These are phyloP conservation scores for Synodontis membranacea DNA, from an alignment of 2,113 vertebrate species.

Conservation along the genomic window DNA sequence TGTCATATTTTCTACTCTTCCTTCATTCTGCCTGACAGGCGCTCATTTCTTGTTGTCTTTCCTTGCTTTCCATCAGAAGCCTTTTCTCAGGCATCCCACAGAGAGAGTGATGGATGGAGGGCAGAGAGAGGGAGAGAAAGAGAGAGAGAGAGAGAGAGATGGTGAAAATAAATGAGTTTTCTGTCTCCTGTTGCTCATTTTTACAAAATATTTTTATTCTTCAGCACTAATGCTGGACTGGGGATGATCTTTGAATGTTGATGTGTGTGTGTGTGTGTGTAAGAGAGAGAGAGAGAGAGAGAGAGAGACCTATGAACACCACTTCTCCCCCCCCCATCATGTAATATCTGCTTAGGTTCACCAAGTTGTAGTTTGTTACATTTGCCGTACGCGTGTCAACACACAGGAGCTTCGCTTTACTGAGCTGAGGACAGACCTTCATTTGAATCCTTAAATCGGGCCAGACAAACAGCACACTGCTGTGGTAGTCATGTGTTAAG, in stretches of 20 bases:
- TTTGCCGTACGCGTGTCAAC: background rate
- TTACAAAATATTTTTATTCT: conserved; percentile 2
- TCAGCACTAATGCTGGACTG: background rate
- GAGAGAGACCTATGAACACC: background rate
- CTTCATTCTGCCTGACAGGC: conserved; percentile 52
- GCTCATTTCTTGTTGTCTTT: conserved; percentile 54
- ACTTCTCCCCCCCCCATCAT: background rate
- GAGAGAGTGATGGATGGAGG: conserved; percentile 45
- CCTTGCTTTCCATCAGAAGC: conserved; percentile 36
- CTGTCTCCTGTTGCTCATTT: background rate
- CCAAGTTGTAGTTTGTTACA: background rate
- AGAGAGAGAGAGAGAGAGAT: conserved; percentile 30
- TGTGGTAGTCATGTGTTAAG: background rate
- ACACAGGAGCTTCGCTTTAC: background rate
- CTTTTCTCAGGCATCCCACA: conserved; percentile 42
- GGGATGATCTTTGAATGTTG: background rate
- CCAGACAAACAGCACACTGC: no score
- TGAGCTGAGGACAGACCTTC: background rate
- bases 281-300: background rate
- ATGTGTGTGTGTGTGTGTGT: background rate
- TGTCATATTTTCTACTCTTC: conserved; percentile 30
- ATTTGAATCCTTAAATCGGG: background rate
- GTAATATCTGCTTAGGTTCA: background rate
- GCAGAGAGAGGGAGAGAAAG: conserved; percentile 28
- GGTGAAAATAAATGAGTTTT: conserved; percentile 27